Base-by-base conservation (phyloP, 2,797 vertebrate genomes). In the Peromyscus nudipes region DNA sequence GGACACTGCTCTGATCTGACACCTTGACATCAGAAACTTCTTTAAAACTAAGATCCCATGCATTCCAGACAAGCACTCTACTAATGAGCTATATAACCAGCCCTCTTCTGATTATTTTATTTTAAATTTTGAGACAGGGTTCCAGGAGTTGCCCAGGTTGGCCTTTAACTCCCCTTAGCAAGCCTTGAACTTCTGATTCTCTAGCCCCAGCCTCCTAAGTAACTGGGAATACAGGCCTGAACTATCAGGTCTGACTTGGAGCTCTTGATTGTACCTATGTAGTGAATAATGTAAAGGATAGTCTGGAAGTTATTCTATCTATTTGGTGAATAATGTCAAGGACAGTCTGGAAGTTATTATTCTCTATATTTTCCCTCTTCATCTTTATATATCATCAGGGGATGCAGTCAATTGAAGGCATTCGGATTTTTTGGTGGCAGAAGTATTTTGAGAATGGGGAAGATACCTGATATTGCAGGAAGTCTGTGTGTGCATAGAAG, bases 371-470 rank as follows among this genome's bases (percentile, higher is more conserved):
- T 86, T 91, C n/a, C 52, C 34, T 92, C 40, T 62, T 87, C 4
- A 55, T 94, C n/a, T 46, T 96, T 17, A 14, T 79, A 60, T 21
- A 81, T 55, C 21, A 16, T 94, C 73, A 86, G 25, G 94, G 69
- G n/a, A 65, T 40, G 40, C 0, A 49, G 40, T 82, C 19, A 60
- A 25, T 85, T 76, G 62, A 64, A 81, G 91, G 71, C 75, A 85
- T 69, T 62, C 29, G 87, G 43, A 87, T 40, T 90, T 55, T 90
- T 92, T 67, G 73, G 73, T 94, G 91, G 55, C 55, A 85, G 81
- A 89, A 95, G 65, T 82, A 81, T 92, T 89, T 91, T 97, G 71
- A 73, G 60, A 92, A 93, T 77, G 9, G 62, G 31, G 67, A 92
- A 55, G 57, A 81, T 76, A 84, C 88, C 80, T 77, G 69, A 82